Conservation (phyloP, 2,797 vertebrate genomes). For the Phaenicophaeus curvirostris region DNA sequence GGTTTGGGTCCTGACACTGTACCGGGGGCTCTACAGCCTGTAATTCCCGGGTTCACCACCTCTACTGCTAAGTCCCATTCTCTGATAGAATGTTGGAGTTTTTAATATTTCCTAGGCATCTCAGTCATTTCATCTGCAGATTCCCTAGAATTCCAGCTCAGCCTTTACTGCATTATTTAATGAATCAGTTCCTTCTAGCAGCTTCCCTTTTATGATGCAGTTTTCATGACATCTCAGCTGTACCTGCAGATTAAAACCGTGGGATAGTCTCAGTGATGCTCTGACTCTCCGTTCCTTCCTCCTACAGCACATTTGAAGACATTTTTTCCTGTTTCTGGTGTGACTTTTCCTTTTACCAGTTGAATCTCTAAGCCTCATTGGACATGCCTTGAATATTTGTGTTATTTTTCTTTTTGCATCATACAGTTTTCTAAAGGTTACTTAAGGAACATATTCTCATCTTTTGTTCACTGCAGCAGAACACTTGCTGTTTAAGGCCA, state of each 20-base stretch:
- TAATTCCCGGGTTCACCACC: accelerated
- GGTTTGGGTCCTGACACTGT: accelerated
- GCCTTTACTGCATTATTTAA: not conserved
- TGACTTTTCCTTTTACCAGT: not conserved
- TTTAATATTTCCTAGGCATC: not conserved
- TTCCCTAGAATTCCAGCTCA: not conserved
- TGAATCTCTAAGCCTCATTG: not conserved
- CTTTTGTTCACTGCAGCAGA: not conserved
- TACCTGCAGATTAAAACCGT: not conserved
- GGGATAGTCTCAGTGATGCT: not conserved
- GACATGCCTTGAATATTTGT: not conserved
- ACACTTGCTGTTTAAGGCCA: not conserved
- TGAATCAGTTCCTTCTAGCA: not conserved
- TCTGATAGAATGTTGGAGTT: not conserved
- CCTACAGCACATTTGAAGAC: not conserved
- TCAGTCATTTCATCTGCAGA: not conserved
- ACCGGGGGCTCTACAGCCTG: not conserved
- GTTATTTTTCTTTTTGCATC: not conserved
- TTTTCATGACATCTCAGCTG: not conserved
- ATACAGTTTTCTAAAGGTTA: not conserved
- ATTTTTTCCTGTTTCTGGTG: not conserved
- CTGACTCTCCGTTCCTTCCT: not conserved
- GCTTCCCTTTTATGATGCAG: not conserved
- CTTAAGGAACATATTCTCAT: not conserved
- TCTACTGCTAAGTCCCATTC: not conserved